A percentile compares a stretch with the other conserved stretches of the same genome.
Conservation (phyloP, 2,888 invertebrate species). For the Colostygia pectinataria region DNA sequence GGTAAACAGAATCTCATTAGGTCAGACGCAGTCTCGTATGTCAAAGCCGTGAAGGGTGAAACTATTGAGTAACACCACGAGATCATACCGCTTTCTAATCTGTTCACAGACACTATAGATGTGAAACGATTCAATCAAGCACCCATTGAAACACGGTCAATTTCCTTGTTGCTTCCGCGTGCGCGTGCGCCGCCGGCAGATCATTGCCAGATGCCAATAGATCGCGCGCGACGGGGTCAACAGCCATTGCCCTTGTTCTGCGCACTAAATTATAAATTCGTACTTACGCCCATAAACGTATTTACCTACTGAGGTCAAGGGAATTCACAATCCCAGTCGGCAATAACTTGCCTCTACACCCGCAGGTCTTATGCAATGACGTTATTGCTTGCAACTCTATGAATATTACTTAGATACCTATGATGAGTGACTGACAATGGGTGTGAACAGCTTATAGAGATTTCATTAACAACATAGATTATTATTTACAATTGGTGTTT, state of each 20-base stretch:
- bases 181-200: slow-evolving; percentile 63
- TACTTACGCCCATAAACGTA: slow-evolving; percentile 50
- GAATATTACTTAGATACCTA: slow-evolving; percentile 24
- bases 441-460: slow-evolving; percentile 17
- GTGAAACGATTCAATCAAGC: slow-evolving; percentile 59
- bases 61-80: slow-evolving; percentile 43
- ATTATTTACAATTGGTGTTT: slow-evolving; percentile 20
- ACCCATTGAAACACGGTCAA: slow-evolving; percentile 76
- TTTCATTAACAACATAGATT: slow-evolving; percentile 11
- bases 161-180: slow-evolving; percentile 72
- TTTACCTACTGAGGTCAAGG: slow-evolving; percentile 58
- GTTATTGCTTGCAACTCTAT: slow-evolving; percentile 16
- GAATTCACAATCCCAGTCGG: slow-evolving; percentile 44
- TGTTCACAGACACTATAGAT: slow-evolving; percentile 53
- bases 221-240: slow-evolving; percentile 79
- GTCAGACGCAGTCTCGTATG: slow-evolving; percentile 54
- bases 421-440: slow-evolving; percentile 22
- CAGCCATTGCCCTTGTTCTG: slow-evolving; percentile 81
- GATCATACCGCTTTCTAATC: slow-evolving; percentile 61
- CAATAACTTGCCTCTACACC: slow-evolving; percentile 23
- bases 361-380: slow-evolving; percentile 15
- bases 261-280: slow-evolving; percentile 68
- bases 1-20: slow-evolving; percentile 63
- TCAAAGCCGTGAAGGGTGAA: slow-evolving; percentile 32
- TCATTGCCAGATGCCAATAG: slow-evolving; percentile 81